These are phyloP conservation scores for Arge pagana DNA, from an alignment of 2,888 invertebrate genomes.

Conservation along the genomic window DNA sequence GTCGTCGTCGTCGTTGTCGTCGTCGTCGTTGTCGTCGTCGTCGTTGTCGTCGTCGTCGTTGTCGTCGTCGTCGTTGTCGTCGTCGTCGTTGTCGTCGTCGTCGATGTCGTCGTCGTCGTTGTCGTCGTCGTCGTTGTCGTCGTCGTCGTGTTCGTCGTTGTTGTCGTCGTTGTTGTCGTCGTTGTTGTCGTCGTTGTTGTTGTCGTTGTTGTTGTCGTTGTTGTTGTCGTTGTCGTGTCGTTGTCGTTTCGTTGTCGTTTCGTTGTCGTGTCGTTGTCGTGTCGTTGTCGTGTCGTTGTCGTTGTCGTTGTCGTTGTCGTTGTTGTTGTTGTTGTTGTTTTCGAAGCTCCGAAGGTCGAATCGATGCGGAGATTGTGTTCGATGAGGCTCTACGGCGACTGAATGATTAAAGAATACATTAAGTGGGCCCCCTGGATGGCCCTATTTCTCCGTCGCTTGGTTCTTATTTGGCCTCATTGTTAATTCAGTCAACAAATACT, in stretches of 20 bases:
- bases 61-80: neutral
- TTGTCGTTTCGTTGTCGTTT: too few relatives aligned
- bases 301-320: neutral
- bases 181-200: neutral
- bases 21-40: too few relatives aligned
- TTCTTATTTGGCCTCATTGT: constrained; percentile 50
- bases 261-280: too few relatives aligned
- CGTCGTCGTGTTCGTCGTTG: too few relatives aligned
- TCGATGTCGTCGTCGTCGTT: neutral
- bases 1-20: too few relatives aligned
- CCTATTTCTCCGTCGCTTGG: constrained; percentile 40
- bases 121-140: too few relatives aligned
- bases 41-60: neutral
- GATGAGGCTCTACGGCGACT: constrained; percentile 25
- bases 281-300: too few relatives aligned
- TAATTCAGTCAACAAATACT: constrained; percentile 55
- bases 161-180: neutral
- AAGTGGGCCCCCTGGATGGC: constrained; percentile 45
- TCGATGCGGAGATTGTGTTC: too few relatives aligned
- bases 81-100: neutral
- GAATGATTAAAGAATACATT: constrained; percentile 49
- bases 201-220: neutral
- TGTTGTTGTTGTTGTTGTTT: neutral
- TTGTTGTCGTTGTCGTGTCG: neutral
- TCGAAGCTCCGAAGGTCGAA: neutral